phyloP scores from a whole-genome alignment of 2,797 vertebrate genomes.

The Cirrhinus molitorella region DNA sequence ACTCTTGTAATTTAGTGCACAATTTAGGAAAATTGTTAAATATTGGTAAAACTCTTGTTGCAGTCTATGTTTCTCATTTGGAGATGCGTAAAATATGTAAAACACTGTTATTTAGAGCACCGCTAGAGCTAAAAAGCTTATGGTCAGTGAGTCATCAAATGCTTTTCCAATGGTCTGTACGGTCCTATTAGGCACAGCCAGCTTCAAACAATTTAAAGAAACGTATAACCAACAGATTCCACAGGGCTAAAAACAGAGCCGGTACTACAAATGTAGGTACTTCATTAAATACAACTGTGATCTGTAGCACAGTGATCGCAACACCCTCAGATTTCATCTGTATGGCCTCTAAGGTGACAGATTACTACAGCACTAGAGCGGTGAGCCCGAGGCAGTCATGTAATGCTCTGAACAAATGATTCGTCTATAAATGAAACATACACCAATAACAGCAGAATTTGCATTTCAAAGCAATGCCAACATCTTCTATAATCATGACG shows the following conservation, averaged over 20 bases:
- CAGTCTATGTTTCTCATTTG: background rate
- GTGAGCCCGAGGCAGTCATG: background rate
- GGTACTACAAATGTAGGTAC: background rate
- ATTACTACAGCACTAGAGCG: constrained; percentile 35
- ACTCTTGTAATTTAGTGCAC: background rate
- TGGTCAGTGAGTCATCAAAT: constrained; percentile 45
- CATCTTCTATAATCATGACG: background rate
- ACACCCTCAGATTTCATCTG: constrained; percentile 11
- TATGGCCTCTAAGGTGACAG: constrained; percentile 24
- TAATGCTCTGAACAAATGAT: background rate
- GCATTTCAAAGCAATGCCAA: background rate
- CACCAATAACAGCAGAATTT: background rate
- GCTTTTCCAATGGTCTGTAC: background rate
- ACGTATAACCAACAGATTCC: background rate
- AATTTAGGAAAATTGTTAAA: background rate
- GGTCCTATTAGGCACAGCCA: constrained; percentile 1
- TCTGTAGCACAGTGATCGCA: background rate
- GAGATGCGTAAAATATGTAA: background rate
- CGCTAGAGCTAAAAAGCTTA: constrained; percentile 7
- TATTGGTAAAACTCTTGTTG: background rate
- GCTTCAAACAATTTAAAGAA: constrained; percentile 7
- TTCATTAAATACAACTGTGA: constrained; percentile 11
- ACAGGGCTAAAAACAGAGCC: background rate
- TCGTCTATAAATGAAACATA: background rate
- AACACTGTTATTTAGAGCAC: background rate